Conservation (phyloP, 2,797 vertebrate genomes). For the Chiloscyllium punctatum region DNA sequence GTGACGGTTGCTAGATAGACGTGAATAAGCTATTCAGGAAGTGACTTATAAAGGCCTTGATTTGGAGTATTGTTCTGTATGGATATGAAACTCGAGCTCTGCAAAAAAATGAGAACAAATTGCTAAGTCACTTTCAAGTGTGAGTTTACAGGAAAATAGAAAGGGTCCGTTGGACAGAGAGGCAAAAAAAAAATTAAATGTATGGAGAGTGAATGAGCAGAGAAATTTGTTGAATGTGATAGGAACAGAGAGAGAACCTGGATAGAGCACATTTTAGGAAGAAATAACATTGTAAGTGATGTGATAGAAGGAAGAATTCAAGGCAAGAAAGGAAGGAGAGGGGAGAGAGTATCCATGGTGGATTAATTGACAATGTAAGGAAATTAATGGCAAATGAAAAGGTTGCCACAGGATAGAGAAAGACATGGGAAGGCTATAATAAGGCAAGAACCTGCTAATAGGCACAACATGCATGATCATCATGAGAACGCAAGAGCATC, state of each 20-base stretch:
- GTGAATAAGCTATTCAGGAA: too few species aligned
- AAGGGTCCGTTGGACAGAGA: neutral
- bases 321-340: neutral
- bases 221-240: neutral
- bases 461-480: neutral
- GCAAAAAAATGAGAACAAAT: neutral
- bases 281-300: neutral
- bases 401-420: neutral
- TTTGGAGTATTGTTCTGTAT: neutral
- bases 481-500: neutral
- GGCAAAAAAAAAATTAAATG: neutral
- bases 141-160: neutral
- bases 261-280: neutral
- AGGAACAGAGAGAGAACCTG: neutral
- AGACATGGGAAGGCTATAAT: neutral
- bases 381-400: neutral
- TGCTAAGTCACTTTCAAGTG: neutral
- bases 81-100: neutral
- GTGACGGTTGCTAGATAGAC: too few species aligned
- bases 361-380: neutral
- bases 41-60: neutral
- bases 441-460: neutral
- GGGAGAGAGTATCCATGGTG: neutral
- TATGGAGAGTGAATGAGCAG: neutral
- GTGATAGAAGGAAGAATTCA: neutral